Conservation (phyloP, 1,140 invertebrate species). For the Papilio xuthus region DNA sequence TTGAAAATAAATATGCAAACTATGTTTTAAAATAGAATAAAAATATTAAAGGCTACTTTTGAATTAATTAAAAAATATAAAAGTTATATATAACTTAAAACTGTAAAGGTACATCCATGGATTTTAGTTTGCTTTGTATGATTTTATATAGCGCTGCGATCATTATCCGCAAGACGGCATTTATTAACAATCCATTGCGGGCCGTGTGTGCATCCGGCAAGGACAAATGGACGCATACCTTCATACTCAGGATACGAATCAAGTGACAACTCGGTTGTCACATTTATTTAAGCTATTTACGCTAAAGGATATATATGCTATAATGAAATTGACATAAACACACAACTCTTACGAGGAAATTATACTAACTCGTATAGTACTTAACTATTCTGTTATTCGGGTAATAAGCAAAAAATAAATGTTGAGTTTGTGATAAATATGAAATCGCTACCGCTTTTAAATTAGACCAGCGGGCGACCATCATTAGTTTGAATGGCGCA, state of each 20-base stretch:
- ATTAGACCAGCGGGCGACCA: background rate
- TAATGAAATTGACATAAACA: no score
- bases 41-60: background rate
- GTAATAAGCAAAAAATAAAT: background rate
- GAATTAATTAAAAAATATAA: background rate
- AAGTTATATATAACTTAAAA: no score
- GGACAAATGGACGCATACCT: no score
- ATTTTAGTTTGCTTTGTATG: no score
- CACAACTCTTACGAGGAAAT: no score
- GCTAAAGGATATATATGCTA: no score
- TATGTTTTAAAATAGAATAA: background rate
- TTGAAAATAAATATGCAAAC: background rate
- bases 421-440: background rate
- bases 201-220: no score
- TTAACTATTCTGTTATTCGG: background rate
- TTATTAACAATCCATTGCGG: no score
- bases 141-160: no score
- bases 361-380: background rate
- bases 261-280: background rate
- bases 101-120: no score
- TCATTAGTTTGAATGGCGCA: constrained; percentile 28
- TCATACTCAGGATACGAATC: no score
- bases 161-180: no score
- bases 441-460: constrained; percentile 23
- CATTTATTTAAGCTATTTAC: background rate